These are phyloP conservation scores for Muscicapa striata DNA, from an alignment of 2,797 vertebrate species.

Conservation along the genomic window DNA sequence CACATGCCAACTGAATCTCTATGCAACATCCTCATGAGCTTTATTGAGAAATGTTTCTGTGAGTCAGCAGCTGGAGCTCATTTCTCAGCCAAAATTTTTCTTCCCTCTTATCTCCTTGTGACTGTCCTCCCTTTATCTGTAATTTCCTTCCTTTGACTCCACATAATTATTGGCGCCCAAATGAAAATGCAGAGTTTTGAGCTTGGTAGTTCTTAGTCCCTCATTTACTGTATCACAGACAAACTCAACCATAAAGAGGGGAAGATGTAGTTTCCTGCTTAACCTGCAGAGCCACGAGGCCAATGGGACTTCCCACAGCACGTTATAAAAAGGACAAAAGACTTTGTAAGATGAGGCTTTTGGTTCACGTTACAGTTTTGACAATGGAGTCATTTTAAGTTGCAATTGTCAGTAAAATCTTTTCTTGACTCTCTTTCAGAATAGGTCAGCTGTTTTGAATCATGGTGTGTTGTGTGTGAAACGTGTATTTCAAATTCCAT, in stretches of 20 bases:
- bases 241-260: not conserved
- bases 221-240: not conserved
- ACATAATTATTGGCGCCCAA: not conserved
- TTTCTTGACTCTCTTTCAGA: not conserved
- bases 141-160: not conserved
- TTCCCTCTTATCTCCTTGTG: not conserved
- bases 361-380: not conserved
- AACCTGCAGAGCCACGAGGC: not conserved
- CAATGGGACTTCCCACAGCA: not conserved
- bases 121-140: not conserved
- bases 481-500: not conserved
- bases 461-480: not conserved
- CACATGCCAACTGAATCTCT: not conserved
- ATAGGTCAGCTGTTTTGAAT: conserved; percentile 35
- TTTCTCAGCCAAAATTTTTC: not conserved
- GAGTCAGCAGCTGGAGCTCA: conserved; percentile 7
- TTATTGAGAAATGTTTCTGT: not conserved
- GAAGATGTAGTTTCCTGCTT: not conserved
- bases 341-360: not conserved
- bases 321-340: not conserved
- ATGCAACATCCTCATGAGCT: not conserved
- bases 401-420: not conserved
- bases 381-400: not conserved
- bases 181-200: not conserved
- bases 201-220: not conserved